These are phyloP conservation scores for Hyaena hyaena DNA, from an alignment of 2,113 vertebrate genomes.

Conservation along the genomic window DNA sequence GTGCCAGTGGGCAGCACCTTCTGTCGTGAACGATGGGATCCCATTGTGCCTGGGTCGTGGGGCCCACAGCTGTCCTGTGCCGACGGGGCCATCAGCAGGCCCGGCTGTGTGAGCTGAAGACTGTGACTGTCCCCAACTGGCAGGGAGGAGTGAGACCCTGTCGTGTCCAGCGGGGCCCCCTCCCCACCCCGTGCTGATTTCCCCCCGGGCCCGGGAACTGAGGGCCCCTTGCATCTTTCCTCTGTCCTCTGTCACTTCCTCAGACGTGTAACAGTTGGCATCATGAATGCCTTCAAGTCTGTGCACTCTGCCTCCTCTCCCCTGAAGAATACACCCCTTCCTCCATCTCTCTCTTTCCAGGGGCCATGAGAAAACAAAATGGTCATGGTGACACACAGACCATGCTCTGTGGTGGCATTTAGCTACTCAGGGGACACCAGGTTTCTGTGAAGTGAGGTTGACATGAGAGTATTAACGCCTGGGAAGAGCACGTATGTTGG, in stretches of 20 bases:
- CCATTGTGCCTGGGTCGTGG: neutral
- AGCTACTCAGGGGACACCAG: neutral
- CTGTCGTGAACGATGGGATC: too few relatives aligned
- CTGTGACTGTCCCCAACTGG: neutral
- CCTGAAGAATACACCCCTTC: too few relatives aligned
- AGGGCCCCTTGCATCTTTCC: neutral
- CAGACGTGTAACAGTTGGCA: neutral
- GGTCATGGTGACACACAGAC: neutral
- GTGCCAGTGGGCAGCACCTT: neutral
- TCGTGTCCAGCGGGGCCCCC: neutral
- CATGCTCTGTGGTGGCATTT: rapidly evolving
- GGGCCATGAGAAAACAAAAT: neutral
- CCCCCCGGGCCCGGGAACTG: rapidly evolving
- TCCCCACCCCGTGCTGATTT: rapidly evolving
- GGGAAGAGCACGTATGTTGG: rapidly evolving
- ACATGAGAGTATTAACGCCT: rapidly evolving
- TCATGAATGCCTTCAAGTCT: neutral
- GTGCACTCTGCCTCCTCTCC: too few relatives aligned
- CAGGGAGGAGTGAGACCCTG: neutral
- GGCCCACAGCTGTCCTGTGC: too few relatives aligned
- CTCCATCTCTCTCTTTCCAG: neutral
- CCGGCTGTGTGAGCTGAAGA: neutral
- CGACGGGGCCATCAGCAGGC: neutral
- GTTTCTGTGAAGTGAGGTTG: neutral
- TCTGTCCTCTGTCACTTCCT: neutral